These are phyloP conservation scores for Diadema setosum DNA, from an alignment of 35 echinoderm and acorn worm species.

Conservation along the genomic window DNA sequence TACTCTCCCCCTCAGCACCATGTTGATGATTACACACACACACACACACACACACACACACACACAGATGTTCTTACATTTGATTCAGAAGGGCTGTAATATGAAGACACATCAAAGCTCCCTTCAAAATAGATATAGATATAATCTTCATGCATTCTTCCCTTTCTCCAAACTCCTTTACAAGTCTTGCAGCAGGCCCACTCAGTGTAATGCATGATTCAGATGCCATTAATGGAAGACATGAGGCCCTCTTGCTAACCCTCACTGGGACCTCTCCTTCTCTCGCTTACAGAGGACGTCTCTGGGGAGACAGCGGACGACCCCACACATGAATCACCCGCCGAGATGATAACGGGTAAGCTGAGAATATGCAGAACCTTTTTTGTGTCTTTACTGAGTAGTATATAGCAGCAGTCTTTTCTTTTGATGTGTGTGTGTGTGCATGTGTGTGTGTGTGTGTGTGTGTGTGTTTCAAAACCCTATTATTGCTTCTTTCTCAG, in stretches of 20 bases:
- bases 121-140: too few relatives aligned
- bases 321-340: neutral
- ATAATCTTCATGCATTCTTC: neutral
- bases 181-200: neutral
- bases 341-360: neutral
- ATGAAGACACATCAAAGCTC: too few relatives aligned
- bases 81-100: neutral
- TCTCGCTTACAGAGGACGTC: neutral
- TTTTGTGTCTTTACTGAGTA: too few relatives aligned
- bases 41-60: neutral
- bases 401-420: too few relatives aligned
- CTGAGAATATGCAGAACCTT: neutral
- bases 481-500: too few relatives aligned
- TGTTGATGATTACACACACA: neutral
- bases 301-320: neutral
- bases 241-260: slow-evolving; percentile 4
- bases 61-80: neutral
- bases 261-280: slow-evolving; percentile 4
- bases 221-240: slow-evolving; percentile 14
- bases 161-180: neutral
- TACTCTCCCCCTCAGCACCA: too few relatives aligned
- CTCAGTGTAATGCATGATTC: slow-evolving; percentile 12
- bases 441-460: too few relatives aligned
- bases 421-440: too few relatives aligned
- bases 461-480: too few relatives aligned